Base-by-base conservation (phyloP, 1,140 invertebrate species). In the Euglossa dilemma region DNA sequence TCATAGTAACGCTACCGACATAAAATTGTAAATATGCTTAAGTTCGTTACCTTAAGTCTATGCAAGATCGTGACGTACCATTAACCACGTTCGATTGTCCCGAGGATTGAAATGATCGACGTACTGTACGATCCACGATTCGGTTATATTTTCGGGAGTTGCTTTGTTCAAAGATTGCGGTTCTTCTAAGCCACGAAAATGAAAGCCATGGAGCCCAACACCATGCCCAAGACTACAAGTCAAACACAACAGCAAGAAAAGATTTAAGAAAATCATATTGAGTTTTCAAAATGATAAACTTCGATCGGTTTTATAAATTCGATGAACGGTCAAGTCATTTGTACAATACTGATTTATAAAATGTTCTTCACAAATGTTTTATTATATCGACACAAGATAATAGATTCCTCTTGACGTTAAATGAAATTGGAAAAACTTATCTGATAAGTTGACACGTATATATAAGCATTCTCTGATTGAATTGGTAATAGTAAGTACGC, bases 81-180 rank as follows among this genome's bases (percentile, higher is more conserved):
- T 97, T 85, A 93, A 84, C 95, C 96, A 98, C 5, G 95, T 96
- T 23, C 94, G 92, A 54, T 92, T 93, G 83, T 97, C 96, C 16
- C 94, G 94, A 12, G 95, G 94, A 92, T 97, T 95, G 87, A 97
- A 97, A 92, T 98, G 96, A 92, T 97, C 96, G 28, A 97, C 85
- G 57, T 94, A 95, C 92, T 97, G 96, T 3, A 87, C 89, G 59
- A 96, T 95, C 95, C 95, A 97, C 78, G 78, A 75, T n/a, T 82
- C 84, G 16, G 16, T 52, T 25, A 86, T n/a, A 6, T 25, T 47
- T 2, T 74, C 47, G 14, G 0, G 0, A 5, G 4, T 14, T 20
- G 64, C 2, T 16, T 25, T 5, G n/a, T 16, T 18, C 23, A 28
- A 16, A 36, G 56, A 28, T 18, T 54, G 16, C n/a, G 88, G 91